phyloP scores from a whole-genome alignment of 2,113 vertebrate genomes.

The Microcebus ravelobensis region DNA sequence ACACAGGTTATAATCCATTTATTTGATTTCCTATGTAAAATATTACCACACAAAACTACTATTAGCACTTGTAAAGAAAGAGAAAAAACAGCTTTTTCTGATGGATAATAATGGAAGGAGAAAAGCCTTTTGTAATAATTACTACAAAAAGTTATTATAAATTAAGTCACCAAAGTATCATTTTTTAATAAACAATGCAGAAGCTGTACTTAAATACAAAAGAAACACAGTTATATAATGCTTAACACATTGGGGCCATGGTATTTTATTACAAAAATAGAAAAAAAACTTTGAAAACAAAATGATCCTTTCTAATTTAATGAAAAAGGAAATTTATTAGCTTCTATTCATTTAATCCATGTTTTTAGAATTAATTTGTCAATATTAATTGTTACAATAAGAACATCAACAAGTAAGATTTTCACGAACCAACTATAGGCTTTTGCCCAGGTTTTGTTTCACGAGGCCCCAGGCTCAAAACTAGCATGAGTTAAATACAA shows the following conservation, averaged over 20 bases:
- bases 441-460: no score
- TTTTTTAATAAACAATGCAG: background rate
- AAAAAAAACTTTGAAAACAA: no score
- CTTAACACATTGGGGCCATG: background rate
- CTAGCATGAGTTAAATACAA: no score
- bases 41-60: background rate
- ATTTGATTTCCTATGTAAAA: constrained; percentile 18
- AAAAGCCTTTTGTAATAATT: constrained; percentile 22
- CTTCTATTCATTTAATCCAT: no score
- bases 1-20: background rate
- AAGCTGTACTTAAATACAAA: background rate
- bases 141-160: background rate
- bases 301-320: no score
- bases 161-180: background rate
- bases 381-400: no score
- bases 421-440: no score
- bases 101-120: background rate
- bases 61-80: background rate
- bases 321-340: no score
- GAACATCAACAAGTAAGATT: no score
- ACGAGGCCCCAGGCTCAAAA: no score
- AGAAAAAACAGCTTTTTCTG: background rate
- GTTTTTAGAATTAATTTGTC: no score
- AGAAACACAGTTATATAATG: background rate
- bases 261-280: no score